phyloP scores from a whole-genome alignment of 2,113 vertebrate species.

The Gallinago undulata region DNA sequence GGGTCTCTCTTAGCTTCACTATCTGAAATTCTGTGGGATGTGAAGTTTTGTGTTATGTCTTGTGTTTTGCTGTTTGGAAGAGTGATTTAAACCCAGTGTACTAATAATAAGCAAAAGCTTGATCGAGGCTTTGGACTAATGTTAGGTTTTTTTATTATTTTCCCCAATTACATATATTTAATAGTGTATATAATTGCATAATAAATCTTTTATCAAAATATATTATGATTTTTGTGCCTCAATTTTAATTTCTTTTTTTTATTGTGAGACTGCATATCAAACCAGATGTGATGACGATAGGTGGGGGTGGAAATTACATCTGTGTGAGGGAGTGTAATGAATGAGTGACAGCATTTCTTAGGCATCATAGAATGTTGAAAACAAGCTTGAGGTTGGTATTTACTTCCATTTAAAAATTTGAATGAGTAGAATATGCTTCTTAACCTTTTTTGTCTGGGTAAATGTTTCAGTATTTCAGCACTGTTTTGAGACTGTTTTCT shows the following conservation, averaged over 20 bases:
- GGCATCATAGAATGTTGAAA: slow-evolving; percentile 17
- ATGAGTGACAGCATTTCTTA: slow-evolving; percentile 40
- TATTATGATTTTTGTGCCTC: neutral
- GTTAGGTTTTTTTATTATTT: neutral
- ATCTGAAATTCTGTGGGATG: neutral
- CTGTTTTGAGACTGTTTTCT: neutral
- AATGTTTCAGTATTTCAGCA: neutral
- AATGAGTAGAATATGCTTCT: neutral
- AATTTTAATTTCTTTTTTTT: neutral
- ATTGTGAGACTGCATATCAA: neutral
- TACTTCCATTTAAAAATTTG: slow-evolving; percentile 29
- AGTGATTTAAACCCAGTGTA: neutral
- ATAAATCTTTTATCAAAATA: neutral
- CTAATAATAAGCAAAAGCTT: neutral
- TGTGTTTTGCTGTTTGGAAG: neutral
- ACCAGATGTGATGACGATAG: slow-evolving; percentile 62
- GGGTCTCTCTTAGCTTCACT: neutral
- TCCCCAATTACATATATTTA: neutral
- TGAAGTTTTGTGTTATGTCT: neutral
- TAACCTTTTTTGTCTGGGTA: neutral
- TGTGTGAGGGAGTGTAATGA: slow-evolving; percentile 56
- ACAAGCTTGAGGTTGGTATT: slow-evolving; percentile 12
- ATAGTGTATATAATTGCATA: neutral
- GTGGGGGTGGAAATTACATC: slow-evolving; percentile 64
- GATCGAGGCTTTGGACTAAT: neutral